Evolutionary conservation across 2,113 vertebrate species (phyloP), one percentile per base, ranked within the genome.

Genomic region (Ahaetulla prasina): DNA sequence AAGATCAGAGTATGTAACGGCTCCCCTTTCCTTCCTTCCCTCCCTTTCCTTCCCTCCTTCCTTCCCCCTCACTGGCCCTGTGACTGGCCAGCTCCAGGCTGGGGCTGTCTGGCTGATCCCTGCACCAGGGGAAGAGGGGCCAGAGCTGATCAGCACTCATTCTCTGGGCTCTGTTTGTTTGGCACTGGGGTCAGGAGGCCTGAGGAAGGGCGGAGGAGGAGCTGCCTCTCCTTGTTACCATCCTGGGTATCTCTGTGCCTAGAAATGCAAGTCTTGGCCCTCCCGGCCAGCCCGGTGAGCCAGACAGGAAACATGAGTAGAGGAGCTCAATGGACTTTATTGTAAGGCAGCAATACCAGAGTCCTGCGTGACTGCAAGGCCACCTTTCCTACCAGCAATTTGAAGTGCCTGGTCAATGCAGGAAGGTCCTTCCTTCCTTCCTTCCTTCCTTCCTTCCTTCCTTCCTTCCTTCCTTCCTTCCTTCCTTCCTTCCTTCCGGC

Each of bases 1-100:
- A 98, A 97, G 98, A 98, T 93, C 97, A 97, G 97, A 98, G 99
- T 99, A 99, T 98, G 99, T 99, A 99, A 98, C 96, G 94, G 94
- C 97, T 16, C 12, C 18, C 96, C 97, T 97, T 97, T 93, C 85
- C 96, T 95, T 90, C 91, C 92, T 94, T 23, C 54, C 54, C 97
- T 8, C 10, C 96, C 45, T 47, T 3, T n/a, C 96, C 96, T 96
- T 92, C 97, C 93, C 95, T 93, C 96, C 95, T 95, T 97, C 23
- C 96, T 93, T 97, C 97, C 97, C 97, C 93, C 86, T 96, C 95
- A 90, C 91, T 93, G 93, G 95, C 96, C 95, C 92, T 92, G 93
- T 96, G 92, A 96, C 94, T 95, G 35, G 97, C 97, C 97, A 98
- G 97, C 91, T 96, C 93, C 85, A 88, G 90, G 91, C 86, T 25